Conservation (phyloP, 2,888 invertebrate genomes). For the Leptinotarsa peninsularis region DNA sequence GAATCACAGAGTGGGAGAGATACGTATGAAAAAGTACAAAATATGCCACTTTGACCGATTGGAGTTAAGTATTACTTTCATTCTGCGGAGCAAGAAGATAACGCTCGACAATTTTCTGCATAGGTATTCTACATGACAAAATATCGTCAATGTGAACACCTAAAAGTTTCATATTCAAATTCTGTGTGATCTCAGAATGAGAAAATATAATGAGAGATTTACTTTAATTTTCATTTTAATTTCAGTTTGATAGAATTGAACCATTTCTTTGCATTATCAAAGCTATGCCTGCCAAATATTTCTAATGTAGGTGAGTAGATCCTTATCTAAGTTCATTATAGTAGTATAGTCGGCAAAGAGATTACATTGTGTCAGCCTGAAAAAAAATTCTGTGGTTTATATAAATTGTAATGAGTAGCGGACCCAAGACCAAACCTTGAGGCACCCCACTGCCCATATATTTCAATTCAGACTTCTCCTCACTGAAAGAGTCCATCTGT, state of each 20-base stretch:
- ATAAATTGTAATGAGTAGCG: not conserved
- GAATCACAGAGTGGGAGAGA: not conserved
- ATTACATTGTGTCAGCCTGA: not conserved
- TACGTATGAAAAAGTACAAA: not conserved
- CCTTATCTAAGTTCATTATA: not conserved
- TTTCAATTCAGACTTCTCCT: not conserved
- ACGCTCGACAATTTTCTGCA: not conserved
- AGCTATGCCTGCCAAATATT: not conserved
- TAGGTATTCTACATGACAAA: not conserved
- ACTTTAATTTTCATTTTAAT: not conserved
- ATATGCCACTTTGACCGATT: not conserved
- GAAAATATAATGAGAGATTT: not conserved
- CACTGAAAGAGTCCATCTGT: not conserved
- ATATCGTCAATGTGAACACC: not conserved
- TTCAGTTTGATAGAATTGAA: not conserved
- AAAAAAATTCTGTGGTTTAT: not conserved
- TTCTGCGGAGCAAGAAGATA: not conserved
- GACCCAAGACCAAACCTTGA: not conserved
- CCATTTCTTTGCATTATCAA: not conserved
- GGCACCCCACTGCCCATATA: not conserved
- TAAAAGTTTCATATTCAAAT: not conserved
- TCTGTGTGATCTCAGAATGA: not conserved
- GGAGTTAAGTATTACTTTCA: not conserved
- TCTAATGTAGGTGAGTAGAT: not conserved
- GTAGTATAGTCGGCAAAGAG: not conserved